Conservation (phyloP, 2,888 invertebrate species). For the Andrena camellia region DNA sequence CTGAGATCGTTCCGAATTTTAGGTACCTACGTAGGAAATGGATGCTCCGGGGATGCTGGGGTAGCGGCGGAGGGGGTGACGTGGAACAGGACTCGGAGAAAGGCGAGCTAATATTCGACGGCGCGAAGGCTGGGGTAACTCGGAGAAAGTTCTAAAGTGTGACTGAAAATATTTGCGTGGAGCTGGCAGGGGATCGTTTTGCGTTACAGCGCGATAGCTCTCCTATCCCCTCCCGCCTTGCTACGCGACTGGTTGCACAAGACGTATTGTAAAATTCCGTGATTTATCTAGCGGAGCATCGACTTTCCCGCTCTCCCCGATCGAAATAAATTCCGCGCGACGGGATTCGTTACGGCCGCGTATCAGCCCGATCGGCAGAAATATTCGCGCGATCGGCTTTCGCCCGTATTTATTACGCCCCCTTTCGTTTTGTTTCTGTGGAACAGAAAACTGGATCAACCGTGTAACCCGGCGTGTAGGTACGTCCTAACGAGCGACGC, state of each 20-base stretch:
- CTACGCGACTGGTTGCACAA: slow-evolving; percentile 21
- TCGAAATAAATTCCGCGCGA: slow-evolving; percentile 41
- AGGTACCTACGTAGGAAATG: too few relatives aligned
- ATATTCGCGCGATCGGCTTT: slow-evolving; percentile 43
- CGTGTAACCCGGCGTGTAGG: slow-evolving; percentile 18
- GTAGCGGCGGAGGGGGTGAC: too few relatives aligned
- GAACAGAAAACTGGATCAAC: slow-evolving; percentile 49
- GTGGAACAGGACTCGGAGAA: too few relatives aligned
- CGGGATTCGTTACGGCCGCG: slow-evolving; percentile 26
- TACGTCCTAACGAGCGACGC: slow-evolving; percentile 52
- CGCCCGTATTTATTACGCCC: slow-evolving; percentile 30
- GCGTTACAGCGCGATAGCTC: background rate
- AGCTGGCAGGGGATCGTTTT: background rate
- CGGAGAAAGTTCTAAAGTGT: background rate
- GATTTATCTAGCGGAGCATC: slow-evolving; percentile 51
- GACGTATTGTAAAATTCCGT: slow-evolving; percentile 47
- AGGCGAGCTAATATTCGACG: too few relatives aligned
- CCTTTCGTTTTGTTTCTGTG: slow-evolving; percentile 23
- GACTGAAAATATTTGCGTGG: background rate
- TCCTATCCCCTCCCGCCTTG: background rate
- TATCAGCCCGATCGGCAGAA: slow-evolving; percentile 28
- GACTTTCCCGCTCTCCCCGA: slow-evolving; percentile 46
- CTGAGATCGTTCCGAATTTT: slow-evolving; percentile 44
- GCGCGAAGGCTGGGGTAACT: too few relatives aligned
- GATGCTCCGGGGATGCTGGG: too few relatives aligned